These are phyloP conservation scores for Megaceryle maxima DNA, from an alignment of 2,113 vertebrate species.

Conservation along the genomic window DNA sequence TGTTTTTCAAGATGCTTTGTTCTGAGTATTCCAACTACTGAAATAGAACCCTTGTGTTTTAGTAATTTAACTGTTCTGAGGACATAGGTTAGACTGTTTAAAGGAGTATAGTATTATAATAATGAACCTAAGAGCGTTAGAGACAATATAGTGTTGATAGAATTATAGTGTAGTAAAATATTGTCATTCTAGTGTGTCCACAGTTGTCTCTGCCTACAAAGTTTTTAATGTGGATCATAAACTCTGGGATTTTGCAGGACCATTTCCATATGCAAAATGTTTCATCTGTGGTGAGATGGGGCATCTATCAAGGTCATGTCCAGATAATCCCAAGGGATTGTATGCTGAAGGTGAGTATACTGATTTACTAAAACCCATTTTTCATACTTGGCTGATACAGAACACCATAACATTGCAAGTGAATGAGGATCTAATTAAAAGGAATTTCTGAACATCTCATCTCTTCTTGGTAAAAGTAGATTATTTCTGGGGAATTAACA, in stretches of 20 bases:
- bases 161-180: background rate
- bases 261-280: slow-evolving; percentile 94
- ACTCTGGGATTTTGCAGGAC: slow-evolving; percentile 76
- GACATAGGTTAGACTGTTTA: background rate
- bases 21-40: background rate
- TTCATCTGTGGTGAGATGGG: slow-evolving; percentile 95
- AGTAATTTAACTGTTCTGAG: background rate
- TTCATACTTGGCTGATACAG: background rate
- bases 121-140: background rate
- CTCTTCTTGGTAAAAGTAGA: background rate
- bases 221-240: background rate
- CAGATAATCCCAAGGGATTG: slow-evolving; percentile 93
- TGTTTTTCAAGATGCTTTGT: background rate
- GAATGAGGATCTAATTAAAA: background rate
- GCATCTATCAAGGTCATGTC: slow-evolving; percentile 90
- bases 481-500: background rate
- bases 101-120: background rate
- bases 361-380: background rate
- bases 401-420: background rate
- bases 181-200: background rate
- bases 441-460: background rate
- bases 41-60: background rate
- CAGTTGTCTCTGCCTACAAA: background rate
- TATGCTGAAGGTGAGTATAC: slow-evolving; percentile 88
- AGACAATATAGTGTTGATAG: background rate